Conservation (phyloP, 2,113 vertebrate genomes). For the Cavia aperea region DNA sequence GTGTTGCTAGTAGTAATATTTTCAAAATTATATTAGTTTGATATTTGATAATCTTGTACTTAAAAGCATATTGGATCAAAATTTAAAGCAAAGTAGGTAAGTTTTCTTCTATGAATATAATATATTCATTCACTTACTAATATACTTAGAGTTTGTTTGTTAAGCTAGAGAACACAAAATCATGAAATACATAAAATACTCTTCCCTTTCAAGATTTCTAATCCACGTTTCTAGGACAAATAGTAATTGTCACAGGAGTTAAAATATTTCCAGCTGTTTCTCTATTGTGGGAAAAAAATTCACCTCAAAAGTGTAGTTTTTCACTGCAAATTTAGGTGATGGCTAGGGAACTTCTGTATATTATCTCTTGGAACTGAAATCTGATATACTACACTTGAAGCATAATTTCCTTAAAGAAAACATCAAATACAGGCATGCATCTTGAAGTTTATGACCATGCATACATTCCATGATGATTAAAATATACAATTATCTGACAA, state of each 20-base stretch:
- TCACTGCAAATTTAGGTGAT: not conserved
- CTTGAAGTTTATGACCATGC: not conserved
- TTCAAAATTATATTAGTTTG: not conserved
- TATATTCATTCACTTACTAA: conserved; percentile 5
- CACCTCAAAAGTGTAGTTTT: not conserved
- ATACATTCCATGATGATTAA: not conserved
- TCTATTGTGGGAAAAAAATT: not conserved
- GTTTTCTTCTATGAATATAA: not conserved
- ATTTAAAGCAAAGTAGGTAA: not conserved
- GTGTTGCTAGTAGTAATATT: not conserved
- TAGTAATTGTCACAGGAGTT: not conserved
- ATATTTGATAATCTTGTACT: not conserved
- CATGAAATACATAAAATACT: not conserved
- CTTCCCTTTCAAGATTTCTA: not conserved
- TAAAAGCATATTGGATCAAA: conserved; percentile 9
- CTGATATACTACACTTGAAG: not conserved
- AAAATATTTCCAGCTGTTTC: conserved; percentile 32
- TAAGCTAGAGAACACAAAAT: not conserved
- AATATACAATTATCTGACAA: not conserved
- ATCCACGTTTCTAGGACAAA: not conserved
- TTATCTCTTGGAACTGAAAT: not conserved
- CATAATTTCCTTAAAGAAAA: not conserved
- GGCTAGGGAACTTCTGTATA: not conserved
- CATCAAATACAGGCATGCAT: not conserved
- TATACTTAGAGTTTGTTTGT: not conserved